phyloP scores from a whole-genome alignment of 2,113 vertebrate genomes.

The Istiophorus platypterus region DNA sequence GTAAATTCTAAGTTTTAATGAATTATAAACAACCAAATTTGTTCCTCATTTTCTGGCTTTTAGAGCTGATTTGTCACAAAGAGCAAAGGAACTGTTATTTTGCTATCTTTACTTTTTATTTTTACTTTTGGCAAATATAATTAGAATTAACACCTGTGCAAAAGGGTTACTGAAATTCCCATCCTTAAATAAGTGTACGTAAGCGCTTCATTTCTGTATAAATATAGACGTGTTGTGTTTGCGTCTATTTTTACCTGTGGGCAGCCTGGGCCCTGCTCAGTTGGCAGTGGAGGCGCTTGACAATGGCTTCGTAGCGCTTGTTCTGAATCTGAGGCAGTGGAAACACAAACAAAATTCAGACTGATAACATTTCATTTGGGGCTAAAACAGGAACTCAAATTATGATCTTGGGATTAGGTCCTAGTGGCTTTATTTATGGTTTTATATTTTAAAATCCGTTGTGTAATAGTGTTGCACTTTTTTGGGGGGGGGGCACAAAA shows the following conservation, averaged over 20 bases:
- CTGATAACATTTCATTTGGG: not conserved
- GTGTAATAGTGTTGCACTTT: not conserved
- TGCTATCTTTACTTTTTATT: not conserved
- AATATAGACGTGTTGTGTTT: not conserved
- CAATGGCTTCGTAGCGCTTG: constrained; percentile 77
- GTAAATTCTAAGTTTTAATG: too few species aligned
- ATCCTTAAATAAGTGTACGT: not conserved
- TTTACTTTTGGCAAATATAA: not conserved
- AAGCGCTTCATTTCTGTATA: not conserved
- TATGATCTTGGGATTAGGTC: not conserved
- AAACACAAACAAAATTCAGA: not conserved
- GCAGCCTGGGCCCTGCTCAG: constrained; percentile 75
- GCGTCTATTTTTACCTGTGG: constrained; percentile 56
- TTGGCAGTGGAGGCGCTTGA: constrained; percentile 80
- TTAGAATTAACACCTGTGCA: not conserved
- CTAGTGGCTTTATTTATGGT: not conserved
- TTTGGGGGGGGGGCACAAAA: not conserved
- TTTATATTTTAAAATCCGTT: not conserved
- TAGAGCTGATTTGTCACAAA: too few species aligned
- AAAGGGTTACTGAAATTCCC: not conserved
- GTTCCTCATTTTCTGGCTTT: too few species aligned
- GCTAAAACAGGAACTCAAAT: not conserved
- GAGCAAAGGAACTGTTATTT: not conserved
- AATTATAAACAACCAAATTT: too few species aligned
- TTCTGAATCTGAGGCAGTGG: constrained; percentile 77